Base-by-base conservation (phyloP, 2,797 vertebrate species). In the Gymnothorax javanicus region DNA sequence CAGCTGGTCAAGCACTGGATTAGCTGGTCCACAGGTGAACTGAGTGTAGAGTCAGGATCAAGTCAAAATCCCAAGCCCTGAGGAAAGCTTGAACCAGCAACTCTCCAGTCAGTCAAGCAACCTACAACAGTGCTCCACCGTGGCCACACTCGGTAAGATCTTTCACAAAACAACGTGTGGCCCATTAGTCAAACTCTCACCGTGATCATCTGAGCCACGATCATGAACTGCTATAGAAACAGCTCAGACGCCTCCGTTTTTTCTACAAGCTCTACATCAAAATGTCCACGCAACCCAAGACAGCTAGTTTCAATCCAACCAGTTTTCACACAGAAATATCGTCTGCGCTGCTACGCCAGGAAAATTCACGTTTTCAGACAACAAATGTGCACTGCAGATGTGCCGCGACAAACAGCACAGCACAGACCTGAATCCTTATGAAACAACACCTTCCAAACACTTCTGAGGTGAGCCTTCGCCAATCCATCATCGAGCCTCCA, bases 401-500 rank as follows among this genome's bases (percentile, higher is more conserved):
- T 15, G 4, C 17, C 8, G 27, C 33, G 12, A 7, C 3, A 15
- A 75, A 50, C 73, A 75, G 7, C 73, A 87, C 92, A 90, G 94
- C 93, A 95, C 91, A 98, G 97, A 97, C 98, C 97, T 96, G 96
- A 95, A 93, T 93, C 0, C 62, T 92, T 73, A 50, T 5, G 73
- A 12, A 7, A 43, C 71, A 43, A 43, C 33, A 43, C 17, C 71
- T 33, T 6, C 0, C 33, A 33, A 17, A 17, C 4, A 75, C 13
- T 3, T 94, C 96, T 94, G 94, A 95, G 97, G 95, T 96, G 96
- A 96, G 95, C 95, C 96, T 97, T 96, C 97, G 97, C 93, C 94
- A 96, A 95, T 97, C 97, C 92, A 96, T 97, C 96, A 93, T 95
- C 97, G 97, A 97, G 97, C 96, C 95, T 97, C 96, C 96, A 95